phyloP scores from a whole-genome alignment of 1,140 invertebrate species.

The Anastrepha ludens region DNA sequence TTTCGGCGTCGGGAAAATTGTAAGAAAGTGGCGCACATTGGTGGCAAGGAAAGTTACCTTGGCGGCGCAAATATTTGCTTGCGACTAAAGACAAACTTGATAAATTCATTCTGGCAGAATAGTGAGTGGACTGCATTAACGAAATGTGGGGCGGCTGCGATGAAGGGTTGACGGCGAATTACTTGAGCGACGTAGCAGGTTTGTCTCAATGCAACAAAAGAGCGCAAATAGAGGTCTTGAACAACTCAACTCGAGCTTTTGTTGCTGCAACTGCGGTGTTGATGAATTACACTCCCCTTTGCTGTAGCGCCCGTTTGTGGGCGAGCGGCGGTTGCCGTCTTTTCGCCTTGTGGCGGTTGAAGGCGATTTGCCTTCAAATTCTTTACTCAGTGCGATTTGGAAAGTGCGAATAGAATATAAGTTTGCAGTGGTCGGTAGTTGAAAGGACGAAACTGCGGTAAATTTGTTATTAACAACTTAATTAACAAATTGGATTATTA shows the following conservation, averaged over 20 bases:
- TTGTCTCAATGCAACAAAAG: background rate
- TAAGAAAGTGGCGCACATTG: background rate
- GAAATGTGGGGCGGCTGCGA: background rate
- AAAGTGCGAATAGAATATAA: background rate
- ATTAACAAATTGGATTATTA: conserved; percentile 24
- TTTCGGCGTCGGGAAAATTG: background rate
- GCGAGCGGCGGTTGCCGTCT: background rate
- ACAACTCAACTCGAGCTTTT: background rate
- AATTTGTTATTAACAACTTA: background rate
- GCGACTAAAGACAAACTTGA: conserved; percentile 30
- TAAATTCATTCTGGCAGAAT: conserved; percentile 12
- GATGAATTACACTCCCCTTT: background rate
- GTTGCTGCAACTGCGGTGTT: background rate
- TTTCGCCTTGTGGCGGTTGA: background rate
- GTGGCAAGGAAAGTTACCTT: conserved; percentile 11
- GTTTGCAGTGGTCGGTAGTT: background rate
- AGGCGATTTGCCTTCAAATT: background rate
- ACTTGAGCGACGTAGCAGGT: background rate
- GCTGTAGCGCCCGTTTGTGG: background rate
- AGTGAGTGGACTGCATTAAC: background rate
- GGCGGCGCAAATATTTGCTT: conserved; percentile 21
- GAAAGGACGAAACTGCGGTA: background rate
- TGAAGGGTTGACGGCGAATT: background rate
- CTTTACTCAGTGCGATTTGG: background rate
- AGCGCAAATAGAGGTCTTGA: background rate